Evolutionary conservation across 2,888 invertebrate genomes (phyloP), one percentile per base, ranked within the genome.

Genomic region (Willowsia nigromaculata): DNA sequence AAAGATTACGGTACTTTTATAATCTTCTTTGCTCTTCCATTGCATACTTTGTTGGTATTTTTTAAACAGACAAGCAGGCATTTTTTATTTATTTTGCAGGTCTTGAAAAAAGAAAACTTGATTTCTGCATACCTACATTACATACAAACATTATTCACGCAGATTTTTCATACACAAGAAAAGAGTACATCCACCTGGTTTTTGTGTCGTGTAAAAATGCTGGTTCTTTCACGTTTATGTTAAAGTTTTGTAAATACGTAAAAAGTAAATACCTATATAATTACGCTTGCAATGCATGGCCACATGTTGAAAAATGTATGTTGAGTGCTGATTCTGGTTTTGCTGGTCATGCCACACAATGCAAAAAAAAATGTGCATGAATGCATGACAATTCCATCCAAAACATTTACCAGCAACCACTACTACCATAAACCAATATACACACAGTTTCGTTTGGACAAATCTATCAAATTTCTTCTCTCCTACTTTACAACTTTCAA

Each of bases 171-270:
- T 65, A 65, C 27, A 68, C 40, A 59, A 84, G 47, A 47, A 88
- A 88, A 76, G 83, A 88, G 83, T 84, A 82, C 83, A 88, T 88
- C 88, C 88, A 88, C 82, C 88, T 88, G 88, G 83, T 88, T 82
- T 86, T 84, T 27, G 33, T 84, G 84, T 71, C 37, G 59, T 50
- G 25, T 43, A 62, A n/a, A 33, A 62, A 78, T 43, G 50, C 78
- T 53, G 50, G 25, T 74, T 76, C 25, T 82, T 78, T 65, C 43
- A 47, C 47, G 74, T 50, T 80, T 53, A 7, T 40, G 22, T n/a
- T 43, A 9, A 43, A 13, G 37, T 56, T 56, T 74, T 47, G 74
- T 74, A 74, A 47, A 43, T 27, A 74, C 27, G 47, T 27, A 71
- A 68, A 68, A 65, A 15, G 74, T 53, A 56, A 33, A 80, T 65